A percentile compares a stretch with the other conserved stretches of the same genome.
phyloP scores from a whole-genome alignment of 92 coral and sea anemone genomes.

The Anthopleura xanthogrammica region DNA sequence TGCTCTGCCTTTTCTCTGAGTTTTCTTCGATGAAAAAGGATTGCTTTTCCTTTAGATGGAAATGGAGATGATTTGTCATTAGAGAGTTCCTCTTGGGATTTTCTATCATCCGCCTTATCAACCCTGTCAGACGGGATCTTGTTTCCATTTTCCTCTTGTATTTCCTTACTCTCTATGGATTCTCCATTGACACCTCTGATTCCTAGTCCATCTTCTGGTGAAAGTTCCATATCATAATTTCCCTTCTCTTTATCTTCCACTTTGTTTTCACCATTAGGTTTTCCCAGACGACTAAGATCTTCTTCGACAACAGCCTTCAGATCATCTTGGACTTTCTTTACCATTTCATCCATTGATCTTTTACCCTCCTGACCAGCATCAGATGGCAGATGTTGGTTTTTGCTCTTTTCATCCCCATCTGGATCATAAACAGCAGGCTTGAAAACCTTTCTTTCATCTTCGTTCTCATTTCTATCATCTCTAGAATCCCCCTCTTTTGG shows the following conservation, averaged over 20 bases:
- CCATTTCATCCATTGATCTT: constrained; percentile 27
- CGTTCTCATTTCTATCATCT: not conserved
- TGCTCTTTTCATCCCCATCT: not conserved
- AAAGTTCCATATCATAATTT: not conserved
- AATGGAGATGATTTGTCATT: not conserved
- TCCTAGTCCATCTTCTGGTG: constrained; percentile 15
- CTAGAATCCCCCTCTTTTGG: not conserved
- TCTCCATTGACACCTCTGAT: constrained; percentile 11
- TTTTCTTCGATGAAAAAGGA: not conserved
- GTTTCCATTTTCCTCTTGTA: not conserved
- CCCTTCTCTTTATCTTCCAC: not conserved
- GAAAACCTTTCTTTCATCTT: constrained; percentile 1
- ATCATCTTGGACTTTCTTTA: constrained; percentile 21
- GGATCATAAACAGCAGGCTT: not conserved
- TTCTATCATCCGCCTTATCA: not conserved
- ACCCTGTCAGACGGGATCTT: not conserved
- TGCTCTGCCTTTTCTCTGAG: constrained; percentile 4
- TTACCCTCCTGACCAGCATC: not conserved
- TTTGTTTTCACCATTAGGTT: not conserved
- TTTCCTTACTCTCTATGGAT: not conserved
- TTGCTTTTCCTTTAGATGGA: not conserved
- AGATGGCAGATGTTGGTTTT: not conserved
- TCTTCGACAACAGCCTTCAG: constrained; percentile 39
- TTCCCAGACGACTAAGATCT: constrained; percentile 13
- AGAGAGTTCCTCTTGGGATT: not conserved